These are phyloP conservation scores for Drosophila mimetica DNA, from an alignment of 2,888 invertebrate genomes.

Conservation along the genomic window DNA sequence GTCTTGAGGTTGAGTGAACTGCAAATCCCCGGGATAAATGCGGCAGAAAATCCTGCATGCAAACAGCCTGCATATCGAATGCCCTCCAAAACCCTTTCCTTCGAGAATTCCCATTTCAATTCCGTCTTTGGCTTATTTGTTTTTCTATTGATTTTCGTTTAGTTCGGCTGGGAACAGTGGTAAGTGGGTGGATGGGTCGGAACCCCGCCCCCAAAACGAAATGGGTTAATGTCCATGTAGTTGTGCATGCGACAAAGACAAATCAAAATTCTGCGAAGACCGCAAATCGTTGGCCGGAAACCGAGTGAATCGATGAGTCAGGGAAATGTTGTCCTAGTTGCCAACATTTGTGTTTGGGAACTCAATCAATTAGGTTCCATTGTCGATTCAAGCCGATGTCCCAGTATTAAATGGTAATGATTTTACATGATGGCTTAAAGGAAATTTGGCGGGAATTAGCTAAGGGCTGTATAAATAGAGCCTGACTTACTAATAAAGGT, in stretches of 20 bases:
- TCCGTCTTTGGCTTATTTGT: slow-evolving; percentile 18
- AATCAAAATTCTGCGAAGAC: slow-evolving; percentile 35
- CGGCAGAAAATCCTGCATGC: slow-evolving; percentile 52
- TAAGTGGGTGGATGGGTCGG: slow-evolving; percentile 6
- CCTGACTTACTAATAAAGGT: too few species aligned
- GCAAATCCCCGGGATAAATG: slow-evolving; percentile 57
- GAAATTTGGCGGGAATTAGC: background rate
- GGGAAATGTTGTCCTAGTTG: slow-evolving; percentile 21
- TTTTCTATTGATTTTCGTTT: slow-evolving; percentile 64
- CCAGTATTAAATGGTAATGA: slow-evolving; percentile 2
- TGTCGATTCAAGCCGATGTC: slow-evolving; percentile 4
- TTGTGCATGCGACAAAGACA: slow-evolving; percentile 42
- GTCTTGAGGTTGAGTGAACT: slow-evolving; percentile 34
- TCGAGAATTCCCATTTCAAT: slow-evolving; percentile 27
- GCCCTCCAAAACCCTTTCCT: background rate
- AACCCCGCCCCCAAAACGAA: slow-evolving; percentile 4
- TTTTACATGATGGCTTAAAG: background rate
- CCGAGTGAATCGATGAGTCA: slow-evolving; percentile 27
- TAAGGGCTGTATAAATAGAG: background rate
- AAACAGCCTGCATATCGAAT: slow-evolving; percentile 43
- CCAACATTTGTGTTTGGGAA: slow-evolving; percentile 9
- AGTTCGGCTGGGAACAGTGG: slow-evolving; percentile 19
- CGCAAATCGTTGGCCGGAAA: slow-evolving; percentile 22
- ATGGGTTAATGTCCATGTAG: slow-evolving; percentile 41
- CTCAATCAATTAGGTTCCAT: slow-evolving; percentile 33